Conservation (phyloP, 2,797 vertebrate species). For the Eulemur albifrons region DNA sequence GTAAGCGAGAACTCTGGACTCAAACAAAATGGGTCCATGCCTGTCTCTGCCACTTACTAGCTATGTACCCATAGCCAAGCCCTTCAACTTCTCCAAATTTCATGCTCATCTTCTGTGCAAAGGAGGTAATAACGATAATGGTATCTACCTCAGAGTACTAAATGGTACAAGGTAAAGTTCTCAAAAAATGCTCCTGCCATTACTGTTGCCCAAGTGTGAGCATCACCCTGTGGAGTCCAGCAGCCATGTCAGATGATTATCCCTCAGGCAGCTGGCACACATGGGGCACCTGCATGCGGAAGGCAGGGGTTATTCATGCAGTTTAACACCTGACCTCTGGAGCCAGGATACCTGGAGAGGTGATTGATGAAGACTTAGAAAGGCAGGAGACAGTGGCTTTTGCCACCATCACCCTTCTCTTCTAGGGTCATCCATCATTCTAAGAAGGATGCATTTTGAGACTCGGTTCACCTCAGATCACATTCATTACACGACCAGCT, state of each 20-base stretch:
- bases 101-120: neutral
- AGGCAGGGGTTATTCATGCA: neutral
- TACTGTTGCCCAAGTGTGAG: neutral
- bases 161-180: neutral
- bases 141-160: neutral
- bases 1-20: neutral
- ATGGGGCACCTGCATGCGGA: neutral
- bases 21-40: neutral
- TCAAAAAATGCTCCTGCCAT: neutral
- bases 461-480: neutral
- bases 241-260: fast-evolving
- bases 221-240: neutral
- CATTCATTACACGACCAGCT: neutral
- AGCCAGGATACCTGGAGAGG: neutral
- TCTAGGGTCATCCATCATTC: neutral
- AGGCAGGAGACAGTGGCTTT: neutral
- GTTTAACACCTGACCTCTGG: neutral
- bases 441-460: neutral
- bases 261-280: no score
- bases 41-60: neutral
- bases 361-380: neutral
- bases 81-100: neutral
- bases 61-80: neutral
- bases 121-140: neutral
- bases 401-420: neutral